Evolutionary conservation across 2,797 vertebrate species (phyloP), one percentile per base, ranked within the genome.

Genomic region (Toxotes lorentzi): DNA sequence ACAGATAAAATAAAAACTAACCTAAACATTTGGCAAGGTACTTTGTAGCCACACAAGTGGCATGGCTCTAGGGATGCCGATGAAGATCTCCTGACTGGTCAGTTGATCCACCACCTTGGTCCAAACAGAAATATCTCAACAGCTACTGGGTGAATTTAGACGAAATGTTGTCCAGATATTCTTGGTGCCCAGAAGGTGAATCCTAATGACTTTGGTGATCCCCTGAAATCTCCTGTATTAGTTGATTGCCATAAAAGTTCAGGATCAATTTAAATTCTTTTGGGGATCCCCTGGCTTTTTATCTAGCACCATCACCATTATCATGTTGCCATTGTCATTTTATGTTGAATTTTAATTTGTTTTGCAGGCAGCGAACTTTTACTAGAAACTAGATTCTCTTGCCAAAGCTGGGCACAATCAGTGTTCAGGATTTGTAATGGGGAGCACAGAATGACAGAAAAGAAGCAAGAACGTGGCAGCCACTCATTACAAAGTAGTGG

Each of bases 1-100:
- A 84, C 51, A 64, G 76, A 76, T 58, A 70, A 63, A 58, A 48
- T 66, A 59, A 43, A 63, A 78, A 65, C 34, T 21, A 12, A 65
- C 77, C 32, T 47, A 21, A 62, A 68, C 56, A 78, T 58, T 70
- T 74, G 38, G 43, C 11, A 10, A 2, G 12, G 16, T 40, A 0
- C 0, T 19, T 23, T 12, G 40, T 53, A 66, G 64, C 32, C 47
- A 16, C 32, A 10, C 9, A 4, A 12, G 45, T 48, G 27, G 10
- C 45, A 34, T 8, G 27, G 12, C 45, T 65, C 5, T 12, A 17
- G 5, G 62, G 27, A 34, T 10, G 62, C 5, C 30, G 16, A 11
- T 34, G 45, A 38, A 1, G 7, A 27, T 34, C 43, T 34, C 16
- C 43, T 9, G 4, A 38, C 2, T 23, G 41, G 4, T n/a, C 43